Evolutionary conservation across 2,888 invertebrate species (phyloP).

Genomic region (Athrips mouffetella): DNA sequence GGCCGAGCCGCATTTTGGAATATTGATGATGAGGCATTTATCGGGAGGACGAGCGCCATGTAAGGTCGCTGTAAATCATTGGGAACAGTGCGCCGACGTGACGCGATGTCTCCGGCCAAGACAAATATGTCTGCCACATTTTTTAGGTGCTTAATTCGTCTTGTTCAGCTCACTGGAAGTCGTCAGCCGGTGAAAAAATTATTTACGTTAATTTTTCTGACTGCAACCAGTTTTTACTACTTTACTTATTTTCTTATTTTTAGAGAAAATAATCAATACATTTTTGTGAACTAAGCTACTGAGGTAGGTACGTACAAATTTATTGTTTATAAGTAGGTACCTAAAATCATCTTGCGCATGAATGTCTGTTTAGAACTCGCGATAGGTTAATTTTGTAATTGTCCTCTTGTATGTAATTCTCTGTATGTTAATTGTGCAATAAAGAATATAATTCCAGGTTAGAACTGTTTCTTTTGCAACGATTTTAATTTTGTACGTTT

Average conservation of each 20-base stretch:
- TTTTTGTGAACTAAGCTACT: no score
- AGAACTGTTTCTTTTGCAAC: neutral
- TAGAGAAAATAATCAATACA: no score
- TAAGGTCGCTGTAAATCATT: conserved; percentile 75
- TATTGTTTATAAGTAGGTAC: no score
- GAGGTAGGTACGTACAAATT: no score
- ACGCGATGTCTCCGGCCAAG: conserved; percentile 70
- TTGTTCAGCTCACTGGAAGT: conserved; percentile 52
- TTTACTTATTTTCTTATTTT: conserved; percentile 4
- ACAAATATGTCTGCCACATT: conserved; percentile 68
- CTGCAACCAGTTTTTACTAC: conserved; percentile 6
- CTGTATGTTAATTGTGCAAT: no score
- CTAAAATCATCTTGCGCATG: no score
- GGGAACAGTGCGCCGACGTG: conserved; percentile 67
- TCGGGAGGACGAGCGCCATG: conserved; percentile 73
- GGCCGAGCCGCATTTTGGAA: conserved; percentile 74
- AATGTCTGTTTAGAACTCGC: no score
- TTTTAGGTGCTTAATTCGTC: conserved; percentile 65
- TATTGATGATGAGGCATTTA: conserved; percentile 77
- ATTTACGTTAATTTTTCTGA: conserved; percentile 34
- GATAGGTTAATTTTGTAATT: no score
- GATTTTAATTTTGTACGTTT: neutral
- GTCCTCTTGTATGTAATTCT: no score
- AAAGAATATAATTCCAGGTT: no score
- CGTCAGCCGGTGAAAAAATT: conserved; percentile 40